A percentile compares a stretch with the other conserved stretches of the same genome.
These are phyloP conservation scores for Hipparchia sbordonii DNA, from an alignment of 2,888 invertebrate species.

Conservation along the genomic window DNA sequence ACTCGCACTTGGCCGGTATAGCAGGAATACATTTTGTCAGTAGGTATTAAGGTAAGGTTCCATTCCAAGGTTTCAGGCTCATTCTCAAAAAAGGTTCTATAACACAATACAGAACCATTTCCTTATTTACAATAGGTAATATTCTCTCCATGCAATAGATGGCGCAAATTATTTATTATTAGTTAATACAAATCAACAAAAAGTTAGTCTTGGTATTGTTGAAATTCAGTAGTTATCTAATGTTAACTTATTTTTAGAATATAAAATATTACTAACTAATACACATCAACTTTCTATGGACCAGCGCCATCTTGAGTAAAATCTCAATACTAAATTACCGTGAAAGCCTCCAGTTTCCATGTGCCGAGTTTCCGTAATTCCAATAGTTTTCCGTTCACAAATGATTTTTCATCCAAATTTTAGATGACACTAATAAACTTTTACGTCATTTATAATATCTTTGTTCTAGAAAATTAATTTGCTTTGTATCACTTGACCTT, in stretches of 20 bases:
- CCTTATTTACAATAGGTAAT: not conserved
- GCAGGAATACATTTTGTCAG: not conserved
- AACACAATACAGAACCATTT: not conserved
- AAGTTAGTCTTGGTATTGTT: no score
- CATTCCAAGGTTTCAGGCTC: not conserved
- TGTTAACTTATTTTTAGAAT: no score
- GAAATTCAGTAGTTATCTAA: no score
- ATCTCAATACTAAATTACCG: conserved; percentile 22
- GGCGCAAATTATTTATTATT: not conserved
- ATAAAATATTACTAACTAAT: no score
- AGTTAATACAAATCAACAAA: not conserved
- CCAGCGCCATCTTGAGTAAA: conserved; percentile 43
- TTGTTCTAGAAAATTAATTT: conserved; percentile 32
- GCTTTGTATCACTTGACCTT: conserved; percentile 35
- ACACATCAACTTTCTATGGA: no score
- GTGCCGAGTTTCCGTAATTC: not conserved
- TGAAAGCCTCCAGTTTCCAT: not conserved
- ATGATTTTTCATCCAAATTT: not conserved
- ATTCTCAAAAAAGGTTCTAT: not conserved
- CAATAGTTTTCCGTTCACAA: not conserved
- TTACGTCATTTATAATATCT: conserved; percentile 22
- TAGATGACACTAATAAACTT: conserved; percentile 33
- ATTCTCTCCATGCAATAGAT: conserved; percentile 2
- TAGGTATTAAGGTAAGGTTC: not conserved
- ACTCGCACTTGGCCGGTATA: no score